Evolutionary conservation across 2,797 vertebrate genomes (phyloP).

Genomic region (Danio jaintianensis): DNA sequence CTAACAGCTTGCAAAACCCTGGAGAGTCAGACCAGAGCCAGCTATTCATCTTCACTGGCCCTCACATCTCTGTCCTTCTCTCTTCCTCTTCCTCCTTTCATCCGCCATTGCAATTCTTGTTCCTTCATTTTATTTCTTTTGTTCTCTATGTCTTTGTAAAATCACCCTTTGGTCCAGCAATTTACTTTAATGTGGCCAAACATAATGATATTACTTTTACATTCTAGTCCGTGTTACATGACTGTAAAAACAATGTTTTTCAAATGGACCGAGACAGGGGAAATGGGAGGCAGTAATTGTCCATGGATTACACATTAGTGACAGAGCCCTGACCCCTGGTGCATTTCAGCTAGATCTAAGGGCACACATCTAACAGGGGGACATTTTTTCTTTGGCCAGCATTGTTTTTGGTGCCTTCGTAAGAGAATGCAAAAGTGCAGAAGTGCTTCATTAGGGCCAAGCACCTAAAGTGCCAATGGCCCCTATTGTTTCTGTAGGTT

Average conservation of each 20-base stretch:
- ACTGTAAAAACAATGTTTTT: conserved; percentile 28
- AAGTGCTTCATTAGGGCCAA: too few relatives aligned
- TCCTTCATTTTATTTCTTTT: not conserved
- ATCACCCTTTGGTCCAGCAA: not conserved
- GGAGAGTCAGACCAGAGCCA: conserved; percentile 19
- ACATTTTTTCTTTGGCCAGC: not conserved
- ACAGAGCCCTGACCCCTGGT: conserved; percentile 8
- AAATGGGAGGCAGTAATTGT: conserved; percentile 31
- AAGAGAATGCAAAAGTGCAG: not conserved
- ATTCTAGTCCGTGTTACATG: conserved; percentile 12
- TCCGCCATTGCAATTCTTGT: not conserved
- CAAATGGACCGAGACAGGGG: not conserved
- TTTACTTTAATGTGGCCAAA: conserved; percentile 17
- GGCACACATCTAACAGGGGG: not conserved
- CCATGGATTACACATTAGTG: conserved; percentile 43
- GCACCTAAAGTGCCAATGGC: too few relatives aligned
- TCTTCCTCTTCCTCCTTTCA: conserved; percentile 8
- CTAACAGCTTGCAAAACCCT: conserved; percentile 22
- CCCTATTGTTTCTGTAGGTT: too few relatives aligned
- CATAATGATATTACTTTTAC: conserved; percentile 32
- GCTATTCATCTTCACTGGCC: conserved; percentile 48
- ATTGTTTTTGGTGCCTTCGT: not conserved
- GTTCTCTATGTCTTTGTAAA: conserved; percentile 16
- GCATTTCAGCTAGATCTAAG: not conserved
- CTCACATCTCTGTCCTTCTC: conserved; percentile 18